Percentiles rank a stretch among this genome's conserved stretches.
Conservation (phyloP, 2,797 vertebrate genomes). For the Chelmon rostratus region DNA sequence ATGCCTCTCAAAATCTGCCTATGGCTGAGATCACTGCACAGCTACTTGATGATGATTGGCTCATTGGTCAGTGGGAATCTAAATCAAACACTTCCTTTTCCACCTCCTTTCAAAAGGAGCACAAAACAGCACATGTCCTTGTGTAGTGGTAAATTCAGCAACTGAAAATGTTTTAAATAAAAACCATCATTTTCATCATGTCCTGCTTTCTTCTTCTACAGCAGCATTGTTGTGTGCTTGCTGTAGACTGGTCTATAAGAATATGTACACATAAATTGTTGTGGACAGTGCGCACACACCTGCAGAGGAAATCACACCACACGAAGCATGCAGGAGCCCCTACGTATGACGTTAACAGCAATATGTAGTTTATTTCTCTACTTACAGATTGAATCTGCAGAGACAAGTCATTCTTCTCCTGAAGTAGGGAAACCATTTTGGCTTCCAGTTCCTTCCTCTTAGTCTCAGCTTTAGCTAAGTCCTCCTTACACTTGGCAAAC, state of each 20-base stretch:
- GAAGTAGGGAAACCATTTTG: conserved; percentile 89
- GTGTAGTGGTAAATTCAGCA: no score
- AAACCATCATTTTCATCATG: no score
- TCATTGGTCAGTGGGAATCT: no score
- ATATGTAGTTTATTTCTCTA: neutral
- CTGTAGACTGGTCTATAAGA: neutral
- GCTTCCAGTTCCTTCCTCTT: conserved; percentile 90
- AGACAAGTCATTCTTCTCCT: conserved; percentile 91
- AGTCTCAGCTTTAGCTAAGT: conserved; percentile 87
- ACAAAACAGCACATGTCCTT: no score
- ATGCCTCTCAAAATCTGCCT: no score
- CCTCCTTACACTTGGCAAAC: conserved; percentile 84
- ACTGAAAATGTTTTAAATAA: no score
- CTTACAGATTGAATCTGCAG: conserved; percentile 90
- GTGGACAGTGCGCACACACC: neutral
- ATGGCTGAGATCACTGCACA: no score
- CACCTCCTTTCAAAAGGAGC: no score
- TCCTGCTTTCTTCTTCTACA: neutral
- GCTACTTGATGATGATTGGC: no score
- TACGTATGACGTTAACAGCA: neutral
- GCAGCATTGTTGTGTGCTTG: neutral
- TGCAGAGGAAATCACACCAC: neutral
- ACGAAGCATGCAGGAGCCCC: neutral
- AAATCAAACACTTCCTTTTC: no score
- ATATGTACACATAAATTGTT: neutral